phyloP scores from a whole-genome alignment of 2,113 vertebrate species.

The Phaethon lepturus region DNA sequence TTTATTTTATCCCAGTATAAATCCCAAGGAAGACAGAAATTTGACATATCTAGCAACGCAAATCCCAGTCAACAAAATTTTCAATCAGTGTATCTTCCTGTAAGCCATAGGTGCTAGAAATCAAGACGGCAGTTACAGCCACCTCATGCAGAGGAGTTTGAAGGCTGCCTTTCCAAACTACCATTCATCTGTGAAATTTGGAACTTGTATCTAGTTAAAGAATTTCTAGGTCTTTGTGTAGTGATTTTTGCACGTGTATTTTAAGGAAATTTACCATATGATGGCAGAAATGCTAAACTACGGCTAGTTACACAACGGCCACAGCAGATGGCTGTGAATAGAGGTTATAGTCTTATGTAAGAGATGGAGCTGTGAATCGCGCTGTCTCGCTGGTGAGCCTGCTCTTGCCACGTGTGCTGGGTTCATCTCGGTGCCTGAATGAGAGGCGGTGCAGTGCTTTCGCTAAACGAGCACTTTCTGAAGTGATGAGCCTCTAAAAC shows the following conservation, averaged over 20 bases:
- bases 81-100: not conserved
- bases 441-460: not conserved
- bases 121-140: not conserved
- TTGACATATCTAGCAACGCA: not conserved
- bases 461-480: not conserved
- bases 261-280: not conserved
- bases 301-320: not conserved
- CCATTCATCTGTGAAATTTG: not conserved
- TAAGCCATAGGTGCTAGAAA: not conserved
- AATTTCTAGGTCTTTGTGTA: not conserved
- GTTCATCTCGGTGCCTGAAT: not conserved
- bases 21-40: not conserved
- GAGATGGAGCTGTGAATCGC: not conserved
- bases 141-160: not conserved
- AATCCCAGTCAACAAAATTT: not conserved
- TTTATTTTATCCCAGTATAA: not conserved
- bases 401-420: fast-evolving
- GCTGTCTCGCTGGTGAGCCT: not conserved
- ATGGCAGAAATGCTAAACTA: fast-evolving
- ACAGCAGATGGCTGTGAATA: not conserved
- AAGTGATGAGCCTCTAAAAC: not conserved
- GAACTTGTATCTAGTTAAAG: not conserved
- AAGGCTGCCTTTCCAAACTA: not conserved
- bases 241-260: not conserved
- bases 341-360: not conserved